Percentiles rank a stretch among this genome's conserved stretches.
These are phyloP conservation scores for Pelmatolapia mariae DNA, from an alignment of 2,113 vertebrate genomes.

Conservation along the genomic window DNA sequence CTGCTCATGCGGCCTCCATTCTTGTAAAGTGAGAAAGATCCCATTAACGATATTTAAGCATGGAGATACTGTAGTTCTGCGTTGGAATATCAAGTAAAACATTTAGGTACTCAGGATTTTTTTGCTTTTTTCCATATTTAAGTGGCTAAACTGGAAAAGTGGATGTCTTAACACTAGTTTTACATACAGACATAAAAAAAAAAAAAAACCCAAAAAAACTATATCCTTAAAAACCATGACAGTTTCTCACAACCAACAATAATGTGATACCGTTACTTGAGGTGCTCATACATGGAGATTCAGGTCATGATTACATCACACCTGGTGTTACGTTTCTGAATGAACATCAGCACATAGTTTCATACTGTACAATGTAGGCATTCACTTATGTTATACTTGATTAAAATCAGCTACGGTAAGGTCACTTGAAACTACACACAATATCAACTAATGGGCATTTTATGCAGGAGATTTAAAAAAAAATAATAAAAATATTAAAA, in stretches of 20 bases:
- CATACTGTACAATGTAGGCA: slow-evolving; percentile 42
- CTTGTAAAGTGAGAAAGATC: slow-evolving; percentile 20
- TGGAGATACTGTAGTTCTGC: slow-evolving; percentile 20
- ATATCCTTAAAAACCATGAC: slow-evolving; percentile 13
- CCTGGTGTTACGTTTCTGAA: slow-evolving; percentile 29
- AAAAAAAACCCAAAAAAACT: neutral
- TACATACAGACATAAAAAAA: slow-evolving; percentile 8
- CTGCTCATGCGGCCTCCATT: slow-evolving; percentile 40
- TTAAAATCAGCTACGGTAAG: slow-evolving; percentile 57
- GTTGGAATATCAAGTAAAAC: slow-evolving; percentile 43
- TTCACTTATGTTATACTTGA: slow-evolving; percentile 28
- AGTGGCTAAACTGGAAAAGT: slow-evolving; percentile 54
- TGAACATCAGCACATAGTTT: slow-evolving; percentile 18
- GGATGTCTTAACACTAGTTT: slow-evolving; percentile 39
- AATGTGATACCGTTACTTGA: slow-evolving; percentile 31
- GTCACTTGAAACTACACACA: slow-evolving; percentile 68
- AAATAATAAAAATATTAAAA: neutral
- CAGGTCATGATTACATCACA: slow-evolving; percentile 52
- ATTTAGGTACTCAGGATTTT: slow-evolving; percentile 10
- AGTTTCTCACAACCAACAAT: slow-evolving; percentile 27
- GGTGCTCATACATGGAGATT: slow-evolving; percentile 43
- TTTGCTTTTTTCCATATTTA: slow-evolving; percentile 21
- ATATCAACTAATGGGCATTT: slow-evolving; percentile 10
- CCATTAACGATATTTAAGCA: slow-evolving; percentile 8
- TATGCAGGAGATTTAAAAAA: neutral